Conservation (phyloP, 2,113 vertebrate species). For the Apistogramma diplotaenia region DNA sequence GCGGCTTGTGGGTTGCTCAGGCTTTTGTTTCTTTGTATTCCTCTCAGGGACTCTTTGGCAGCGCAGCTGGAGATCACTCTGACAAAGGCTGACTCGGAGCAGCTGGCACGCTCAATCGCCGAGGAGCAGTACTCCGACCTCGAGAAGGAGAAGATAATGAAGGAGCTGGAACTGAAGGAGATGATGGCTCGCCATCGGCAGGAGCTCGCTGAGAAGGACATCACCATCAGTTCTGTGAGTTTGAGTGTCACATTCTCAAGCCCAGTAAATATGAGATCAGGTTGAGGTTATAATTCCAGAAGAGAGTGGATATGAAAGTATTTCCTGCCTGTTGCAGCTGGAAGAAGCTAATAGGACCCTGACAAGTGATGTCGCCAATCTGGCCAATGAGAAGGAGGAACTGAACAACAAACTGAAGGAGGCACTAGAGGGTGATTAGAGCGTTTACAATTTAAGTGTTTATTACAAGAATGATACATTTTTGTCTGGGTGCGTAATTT, state of each 20-base stretch:
- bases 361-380: slow-evolving; percentile 93
- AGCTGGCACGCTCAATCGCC: slow-evolving; percentile 95
- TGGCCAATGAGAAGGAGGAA: slow-evolving; percentile 97
- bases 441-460: background rate
- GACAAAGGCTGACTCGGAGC: slow-evolving; percentile 97
- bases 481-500: background rate
- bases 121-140: slow-evolving; percentile 98
- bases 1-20: background rate
- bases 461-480: background rate
- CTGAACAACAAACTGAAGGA: slow-evolving; percentile 95
- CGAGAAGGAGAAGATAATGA: slow-evolving; percentile 99
- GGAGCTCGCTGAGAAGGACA: slow-evolving; percentile 92
- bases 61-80: slow-evolving; percentile 97
- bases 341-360: slow-evolving; percentile 96
- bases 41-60: slow-evolving; percentile 90
- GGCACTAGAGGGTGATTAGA: slow-evolving; percentile 82
- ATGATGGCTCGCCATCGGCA: slow-evolving; percentile 99
- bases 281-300: background rate
- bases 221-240: slow-evolving; percentile 91
- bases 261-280: background rate
- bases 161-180: slow-evolving; percentile 98
- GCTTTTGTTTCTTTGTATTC: background rate
- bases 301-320: background rate
- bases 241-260: background rate
- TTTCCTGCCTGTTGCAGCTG: slow-evolving; percentile 73